These are phyloP conservation scores for Erythrolamprus reginae DNA, from an alignment of 2,113 vertebrate species.

Conservation along the genomic window DNA sequence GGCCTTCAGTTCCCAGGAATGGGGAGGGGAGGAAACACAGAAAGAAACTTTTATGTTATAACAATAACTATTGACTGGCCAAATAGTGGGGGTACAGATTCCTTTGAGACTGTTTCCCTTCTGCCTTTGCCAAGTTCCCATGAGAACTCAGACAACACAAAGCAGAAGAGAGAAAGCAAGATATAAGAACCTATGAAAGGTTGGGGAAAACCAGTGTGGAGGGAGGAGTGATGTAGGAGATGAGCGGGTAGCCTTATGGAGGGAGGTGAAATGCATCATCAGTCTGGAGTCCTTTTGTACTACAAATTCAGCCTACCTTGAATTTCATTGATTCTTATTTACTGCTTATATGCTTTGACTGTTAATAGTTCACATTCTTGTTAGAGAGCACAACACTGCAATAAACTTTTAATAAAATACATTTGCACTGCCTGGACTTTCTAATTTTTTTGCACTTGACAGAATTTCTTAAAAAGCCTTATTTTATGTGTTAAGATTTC, in stretches of 20 bases:
- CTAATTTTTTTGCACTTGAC: not conserved
- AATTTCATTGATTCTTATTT: not conserved
- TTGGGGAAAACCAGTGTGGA: not conserved
- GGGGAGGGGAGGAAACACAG: not conserved
- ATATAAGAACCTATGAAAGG: not conserved
- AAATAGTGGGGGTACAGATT: not conserved
- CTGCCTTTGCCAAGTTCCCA: not conserved
- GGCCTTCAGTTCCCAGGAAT: not conserved
- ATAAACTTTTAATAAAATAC: not conserved
- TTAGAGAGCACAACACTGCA: not conserved
- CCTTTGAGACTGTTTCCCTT: not conserved
- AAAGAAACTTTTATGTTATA: not conserved
- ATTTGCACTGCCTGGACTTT: not conserved
- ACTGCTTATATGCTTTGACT: not conserved
- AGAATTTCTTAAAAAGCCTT: not conserved
- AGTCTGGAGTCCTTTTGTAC: not conserved
- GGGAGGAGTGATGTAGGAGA: not conserved
- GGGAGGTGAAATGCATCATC: not conserved
- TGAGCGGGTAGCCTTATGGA: not conserved
- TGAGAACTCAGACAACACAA: not conserved
- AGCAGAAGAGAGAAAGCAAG: not conserved
- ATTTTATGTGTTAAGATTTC: not conserved
- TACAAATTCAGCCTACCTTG: not conserved
- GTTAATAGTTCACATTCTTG: not conserved
- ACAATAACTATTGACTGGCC: not conserved